A percentile compares a stretch with the other conserved stretches of the same genome.
Evolutionary conservation across 2,113 vertebrate genomes (phyloP).

Genomic region (Cheirogaleus medius): DNA sequence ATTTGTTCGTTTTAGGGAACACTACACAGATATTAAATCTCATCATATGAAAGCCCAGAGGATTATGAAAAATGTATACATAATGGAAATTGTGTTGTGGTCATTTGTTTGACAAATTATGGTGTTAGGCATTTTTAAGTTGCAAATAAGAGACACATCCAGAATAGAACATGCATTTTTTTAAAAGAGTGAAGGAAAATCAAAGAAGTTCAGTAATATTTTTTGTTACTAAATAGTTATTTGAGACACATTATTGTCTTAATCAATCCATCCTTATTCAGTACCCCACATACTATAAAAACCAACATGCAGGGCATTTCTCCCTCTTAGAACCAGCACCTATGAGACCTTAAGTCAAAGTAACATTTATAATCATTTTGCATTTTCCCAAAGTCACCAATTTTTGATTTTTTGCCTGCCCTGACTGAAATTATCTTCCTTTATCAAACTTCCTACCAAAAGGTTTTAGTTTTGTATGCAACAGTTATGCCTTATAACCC

Average conservation of each 20-base stretch:
- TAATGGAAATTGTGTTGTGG: not conserved
- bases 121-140: not conserved
- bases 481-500: not conserved
- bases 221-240: not conserved
- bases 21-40: not conserved
- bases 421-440: not conserved
- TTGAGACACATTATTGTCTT: not conserved
- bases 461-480: not conserved
- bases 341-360: not conserved
- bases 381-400: not conserved
- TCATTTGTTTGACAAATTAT: not conserved
- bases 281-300: not conserved
- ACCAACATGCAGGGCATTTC: rapidly evolving
- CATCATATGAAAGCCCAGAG: not conserved
- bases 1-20: not conserved
- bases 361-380: not conserved
- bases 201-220: not conserved
- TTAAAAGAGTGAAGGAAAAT: not conserved
- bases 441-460: not conserved
- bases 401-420: not conserved
- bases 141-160: not conserved
- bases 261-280: not conserved
- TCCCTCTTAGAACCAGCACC: not conserved
- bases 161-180: not conserved
- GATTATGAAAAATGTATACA: not conserved